Base-by-base conservation (phyloP, 2,797 vertebrate genomes). In the Macropus fuliginosus region DNA sequence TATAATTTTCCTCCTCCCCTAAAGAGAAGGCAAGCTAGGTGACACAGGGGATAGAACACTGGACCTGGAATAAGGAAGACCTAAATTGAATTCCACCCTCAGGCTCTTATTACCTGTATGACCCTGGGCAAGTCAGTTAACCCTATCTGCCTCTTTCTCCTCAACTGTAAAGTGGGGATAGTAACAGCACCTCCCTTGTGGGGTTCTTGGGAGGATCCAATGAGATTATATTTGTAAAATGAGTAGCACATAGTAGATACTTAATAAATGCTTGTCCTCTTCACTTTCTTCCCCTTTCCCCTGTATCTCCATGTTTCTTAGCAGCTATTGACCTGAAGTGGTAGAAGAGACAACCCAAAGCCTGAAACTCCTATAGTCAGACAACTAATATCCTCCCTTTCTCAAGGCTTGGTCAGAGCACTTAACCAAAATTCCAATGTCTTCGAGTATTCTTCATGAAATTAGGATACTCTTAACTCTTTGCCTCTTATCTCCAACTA, bases 401-500 rank as follows among this genome's bases (percentile, higher is more conserved):
- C 66, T 81, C 74, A 46, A 81, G n/a, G 21, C 40, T 46, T 46
- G 3, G 40, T 46, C 74, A 81, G n/a, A 81, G 40, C 40, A 81
- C 40, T 27, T 46, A 24, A 46, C 74, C n/a, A 81, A 40, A 81
- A 81, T 81, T 81, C 46, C 46, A 81, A 27, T 81, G 74, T 27
- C 40, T 81, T 46, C 27, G 96, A 95, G 97, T 56, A 52, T 56
- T 94, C 55, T 93, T 46, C 34, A 81, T 46, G 40, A 81, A 46
- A 46, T 81, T 81, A 81, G 40, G 40, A 46, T 46, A 46, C 46
- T 46, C 18, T 66, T 46, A 81, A 46, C 74, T 81, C n/a, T 81
- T 81, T 81, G 46, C 8, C 74, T 81, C n/a, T 46, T 46, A 81
- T 81, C 74, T 81, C n/a, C 46, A 81, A 81, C 40, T 46, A 81